Percentiles rank a stretch among this genome's conserved stretches.
phyloP scores from a whole-genome alignment of 2,113 vertebrate genomes.

The Columbina picui region DNA sequence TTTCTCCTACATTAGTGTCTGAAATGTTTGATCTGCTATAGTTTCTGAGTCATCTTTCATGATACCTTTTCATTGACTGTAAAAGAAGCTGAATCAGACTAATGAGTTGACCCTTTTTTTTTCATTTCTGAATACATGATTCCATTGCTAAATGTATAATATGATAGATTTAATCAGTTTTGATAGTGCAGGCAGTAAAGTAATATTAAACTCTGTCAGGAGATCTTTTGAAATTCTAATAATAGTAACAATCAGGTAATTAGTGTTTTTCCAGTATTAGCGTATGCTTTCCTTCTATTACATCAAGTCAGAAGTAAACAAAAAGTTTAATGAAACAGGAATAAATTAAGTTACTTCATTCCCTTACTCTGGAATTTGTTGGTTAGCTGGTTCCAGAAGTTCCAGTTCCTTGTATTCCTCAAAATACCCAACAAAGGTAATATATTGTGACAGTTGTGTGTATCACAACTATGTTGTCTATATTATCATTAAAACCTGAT shows the following conservation, averaged over 20 bases:
- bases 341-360: neutral
- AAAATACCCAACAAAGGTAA: neutral
- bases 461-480: neutral
- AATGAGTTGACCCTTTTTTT: neutral
- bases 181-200: neutral
- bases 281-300: neutral
- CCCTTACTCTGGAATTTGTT: neutral
- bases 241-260: neutral
- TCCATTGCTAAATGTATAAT: neutral
- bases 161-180: neutral
- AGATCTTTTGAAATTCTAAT: neutral
- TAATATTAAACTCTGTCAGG: neutral
- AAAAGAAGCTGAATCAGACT: neutral
- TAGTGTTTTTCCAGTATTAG: neutral
- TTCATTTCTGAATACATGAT: neutral
- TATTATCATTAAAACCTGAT: neutral
- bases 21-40: neutral
- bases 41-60: constrained; percentile 5
- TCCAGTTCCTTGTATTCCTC: neutral
- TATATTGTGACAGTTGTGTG: neutral
- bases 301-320: neutral
- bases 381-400: neutral
- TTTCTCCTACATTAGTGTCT: neutral
- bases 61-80: constrained; percentile 1
- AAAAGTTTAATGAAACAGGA: neutral